Base-by-base conservation (phyloP, 2,797 vertebrate genomes). In the Gymnocypris eckloni region DNA sequence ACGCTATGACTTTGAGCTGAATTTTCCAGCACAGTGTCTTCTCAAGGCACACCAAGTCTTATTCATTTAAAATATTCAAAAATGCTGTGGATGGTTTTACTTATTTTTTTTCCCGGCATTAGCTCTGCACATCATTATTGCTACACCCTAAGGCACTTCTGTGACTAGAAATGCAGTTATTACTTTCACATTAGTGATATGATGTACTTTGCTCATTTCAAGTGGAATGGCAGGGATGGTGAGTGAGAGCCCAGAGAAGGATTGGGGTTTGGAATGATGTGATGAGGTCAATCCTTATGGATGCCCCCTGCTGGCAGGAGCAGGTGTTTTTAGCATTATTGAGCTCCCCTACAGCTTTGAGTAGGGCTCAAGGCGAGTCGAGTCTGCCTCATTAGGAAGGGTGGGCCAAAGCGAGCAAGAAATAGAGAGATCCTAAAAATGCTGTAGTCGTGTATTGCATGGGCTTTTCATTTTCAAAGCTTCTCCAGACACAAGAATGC, bases 291-390 rank as follows among this genome's bases (percentile, higher is more conserved):
- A 81, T 81, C 52, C 82, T 85, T 66, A 25, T 80, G 64, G 39
- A 72, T 39, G 85, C 76, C 87, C 84, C 85, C 83, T 85, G 61
- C 83, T 88, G 83, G 83, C 52, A 85, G 72, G 45, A 79, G 52
- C 59, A 83, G 50, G 20, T 25, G 76, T 37, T 8, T 33, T 66
- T 39, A 71, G 39, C 76, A 79, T 85, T 56, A 79, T 71, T 71
- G 13, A 61, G 83, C 76, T 45, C 76, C 25, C 50, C 83, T 59
- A 48, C 66, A 37, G 84, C 22, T 79, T 73, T 79, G 41, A 82
- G 22, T 50, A 48, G 76, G 37, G 66, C n/a, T 28, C 28, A 50
- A 28, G 22, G 37, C 22, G 54, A 72, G 37, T 70, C 2, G n/a
- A 82, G 54, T 82, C 79, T 73, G 70, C 67, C 67, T 88, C 79